A percentile compares a stretch with the other conserved stretches of the same genome.
Evolutionary conservation across 2,888 invertebrate genomes (phyloP).

Genomic region (Osedax fenrisi): DNA sequence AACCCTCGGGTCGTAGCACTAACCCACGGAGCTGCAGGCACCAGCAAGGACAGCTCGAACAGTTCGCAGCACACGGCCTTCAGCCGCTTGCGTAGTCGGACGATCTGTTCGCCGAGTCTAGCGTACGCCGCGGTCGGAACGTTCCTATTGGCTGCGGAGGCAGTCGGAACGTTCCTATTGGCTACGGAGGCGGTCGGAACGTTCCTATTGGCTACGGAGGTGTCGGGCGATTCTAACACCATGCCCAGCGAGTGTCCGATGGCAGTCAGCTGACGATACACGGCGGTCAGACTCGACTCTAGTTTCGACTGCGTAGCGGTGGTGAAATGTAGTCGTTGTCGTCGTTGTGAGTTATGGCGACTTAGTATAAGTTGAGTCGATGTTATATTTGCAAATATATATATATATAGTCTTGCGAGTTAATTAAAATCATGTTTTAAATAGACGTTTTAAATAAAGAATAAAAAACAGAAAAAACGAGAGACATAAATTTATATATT

Average conservation of each 20-base stretch:
- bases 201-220: slow-evolving; percentile 13
- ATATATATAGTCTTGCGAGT: too few species aligned
- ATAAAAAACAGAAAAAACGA: too few species aligned
- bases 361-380: too few species aligned
- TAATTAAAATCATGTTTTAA: too few species aligned
- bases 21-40: slow-evolving; percentile 47
- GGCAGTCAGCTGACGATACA: slow-evolving; percentile 42
- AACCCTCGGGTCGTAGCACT: too few species aligned
- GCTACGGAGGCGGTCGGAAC: slow-evolving; percentile 24
- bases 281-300: slow-evolving; percentile 41
- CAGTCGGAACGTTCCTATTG: slow-evolving; percentile 27
- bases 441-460: too few species aligned
- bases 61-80: slow-evolving; percentile 41
- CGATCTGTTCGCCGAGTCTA: slow-evolving; percentile 38
- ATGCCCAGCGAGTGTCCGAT: slow-evolving; percentile 36
- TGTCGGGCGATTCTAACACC: slow-evolving; percentile 20
- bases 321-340: too few species aligned
- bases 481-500: too few species aligned
- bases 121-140: slow-evolving; percentile 28
- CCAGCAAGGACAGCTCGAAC: slow-evolving; percentile 41
- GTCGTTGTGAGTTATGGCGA: too few species aligned
- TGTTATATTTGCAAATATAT: too few species aligned
- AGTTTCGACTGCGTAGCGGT: slow-evolving; percentile 44
- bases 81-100: slow-evolving; percentile 40
- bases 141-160: slow-evolving; percentile 15